Conservation (phyloP, 2,113 vertebrate genomes). For the Archocentrus centrarchus region DNA sequence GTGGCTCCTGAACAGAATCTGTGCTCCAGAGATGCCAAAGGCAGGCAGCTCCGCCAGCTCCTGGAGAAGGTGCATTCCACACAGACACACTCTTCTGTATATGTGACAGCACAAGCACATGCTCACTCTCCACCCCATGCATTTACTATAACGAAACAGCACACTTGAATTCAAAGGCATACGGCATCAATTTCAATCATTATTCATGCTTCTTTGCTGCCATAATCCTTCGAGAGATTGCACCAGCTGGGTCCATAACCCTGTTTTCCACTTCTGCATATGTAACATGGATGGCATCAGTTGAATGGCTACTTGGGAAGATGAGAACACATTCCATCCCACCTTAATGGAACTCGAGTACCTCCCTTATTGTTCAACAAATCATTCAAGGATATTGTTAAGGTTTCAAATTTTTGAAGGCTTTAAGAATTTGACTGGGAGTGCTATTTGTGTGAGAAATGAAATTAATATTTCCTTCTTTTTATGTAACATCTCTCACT, state of each 20-base stretch:
- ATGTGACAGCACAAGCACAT: conserved; percentile 11
- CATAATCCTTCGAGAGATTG: conserved; percentile 54
- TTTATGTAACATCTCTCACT: background rate
- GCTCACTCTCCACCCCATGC: background rate
- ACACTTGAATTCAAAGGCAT: conserved; percentile 37
- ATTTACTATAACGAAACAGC: conserved; percentile 8
- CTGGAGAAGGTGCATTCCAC: conserved; percentile 90
- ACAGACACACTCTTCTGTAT: background rate
- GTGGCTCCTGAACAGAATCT: conserved; percentile 98
- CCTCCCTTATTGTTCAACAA: background rate
- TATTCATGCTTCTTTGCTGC: conserved; percentile 41
- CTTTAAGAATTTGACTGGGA: background rate
- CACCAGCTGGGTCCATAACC: conserved; percentile 46
- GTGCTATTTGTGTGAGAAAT: background rate
- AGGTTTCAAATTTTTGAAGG: background rate
- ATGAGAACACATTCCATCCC: conserved; percentile 21
- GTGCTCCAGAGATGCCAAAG: conserved; percentile 97
- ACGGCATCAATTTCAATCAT: conserved; percentile 40
- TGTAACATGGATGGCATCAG: conserved; percentile 53
- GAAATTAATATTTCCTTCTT: background rate
- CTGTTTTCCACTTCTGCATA: conserved; percentile 54
- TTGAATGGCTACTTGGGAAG: conserved; percentile 38
- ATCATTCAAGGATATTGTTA: background rate
- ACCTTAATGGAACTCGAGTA: conserved; percentile 7
- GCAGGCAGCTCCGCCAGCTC: conserved; percentile 93